Conservation (phyloP, 2,888 invertebrate species). For the Antheraea yamamai region DNA sequence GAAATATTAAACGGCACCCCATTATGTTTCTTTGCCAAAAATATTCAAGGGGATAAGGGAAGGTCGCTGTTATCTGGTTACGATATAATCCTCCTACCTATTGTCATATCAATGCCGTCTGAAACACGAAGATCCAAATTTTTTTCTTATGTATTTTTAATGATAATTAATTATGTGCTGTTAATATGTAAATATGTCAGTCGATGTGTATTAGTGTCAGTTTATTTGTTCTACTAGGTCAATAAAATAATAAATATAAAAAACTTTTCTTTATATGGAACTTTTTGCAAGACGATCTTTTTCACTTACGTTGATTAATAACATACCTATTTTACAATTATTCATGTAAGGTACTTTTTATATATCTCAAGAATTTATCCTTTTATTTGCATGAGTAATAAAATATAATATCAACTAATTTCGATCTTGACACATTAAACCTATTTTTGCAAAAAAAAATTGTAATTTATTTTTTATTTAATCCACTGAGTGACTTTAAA, state of each 20-base stretch:
- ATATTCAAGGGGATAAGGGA: conserved; percentile 34
- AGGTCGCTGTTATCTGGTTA: conserved; percentile 50
- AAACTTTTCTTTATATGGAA: neutral
- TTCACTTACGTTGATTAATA: neutral
- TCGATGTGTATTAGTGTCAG: conserved; percentile 71
- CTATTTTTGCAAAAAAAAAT: neutral
- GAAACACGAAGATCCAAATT: conserved; percentile 70
- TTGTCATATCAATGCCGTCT: conserved; percentile 80
- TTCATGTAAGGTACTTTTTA: neutral
- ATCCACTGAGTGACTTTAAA: neutral
- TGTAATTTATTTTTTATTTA: neutral
- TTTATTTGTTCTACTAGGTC: conserved; percentile 50
- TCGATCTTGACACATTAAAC: neutral
- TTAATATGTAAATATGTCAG: conserved; percentile 71
- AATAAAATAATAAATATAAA: conserved; percentile 25
- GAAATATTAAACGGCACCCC: conserved; percentile 37
- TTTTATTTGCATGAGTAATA: neutral
- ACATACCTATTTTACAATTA: neutral
- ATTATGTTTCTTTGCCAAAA: conserved; percentile 27
- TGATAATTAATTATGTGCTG: conserved; percentile 74
- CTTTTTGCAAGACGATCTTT: neutral
- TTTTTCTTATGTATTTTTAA: conserved; percentile 65
- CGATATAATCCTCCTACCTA: conserved; percentile 69
- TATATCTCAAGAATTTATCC: neutral
- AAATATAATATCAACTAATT: neutral